phyloP scores from a whole-genome alignment of 2,797 vertebrate species.

The Zalophus californianus region DNA sequence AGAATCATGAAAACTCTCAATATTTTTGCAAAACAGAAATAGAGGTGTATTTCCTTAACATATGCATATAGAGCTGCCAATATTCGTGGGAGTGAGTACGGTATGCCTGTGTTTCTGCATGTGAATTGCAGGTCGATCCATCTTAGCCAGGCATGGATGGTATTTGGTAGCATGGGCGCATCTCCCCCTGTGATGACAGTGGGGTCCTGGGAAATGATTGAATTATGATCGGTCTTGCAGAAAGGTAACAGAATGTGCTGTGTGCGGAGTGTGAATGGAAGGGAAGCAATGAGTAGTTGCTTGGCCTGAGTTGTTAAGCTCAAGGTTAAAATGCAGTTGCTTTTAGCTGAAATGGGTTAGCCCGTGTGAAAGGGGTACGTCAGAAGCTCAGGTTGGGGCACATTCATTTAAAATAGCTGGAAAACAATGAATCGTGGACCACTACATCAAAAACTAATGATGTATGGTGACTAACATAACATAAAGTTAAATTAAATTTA shows the following conservation, averaged over 20 bases:
- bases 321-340: not conserved
- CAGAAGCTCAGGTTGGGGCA: not conserved
- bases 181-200: not conserved
- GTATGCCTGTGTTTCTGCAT: not conserved
- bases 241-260: not conserved
- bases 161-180: not conserved
- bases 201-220: not conserved
- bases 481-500: no score
- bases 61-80: not conserved
- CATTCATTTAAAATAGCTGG: not conserved
- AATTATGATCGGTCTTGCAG: not conserved
- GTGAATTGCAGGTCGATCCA: not conserved
- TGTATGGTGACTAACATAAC: no score
- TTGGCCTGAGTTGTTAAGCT: not conserved
- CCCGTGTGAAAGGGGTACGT: not conserved
- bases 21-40: not conserved
- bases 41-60: not conserved
- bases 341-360: not conserved
- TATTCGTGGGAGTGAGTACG: not conserved
- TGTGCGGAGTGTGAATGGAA: not conserved
- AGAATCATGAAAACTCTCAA: not conserved
- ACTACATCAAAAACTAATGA: no score
- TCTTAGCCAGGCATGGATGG: no score
- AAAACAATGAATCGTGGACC: no score
- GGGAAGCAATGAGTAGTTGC: not conserved